phyloP scores from a whole-genome alignment of 1,140 invertebrate genomes.

The Aphaenogaster rudis region DNA sequence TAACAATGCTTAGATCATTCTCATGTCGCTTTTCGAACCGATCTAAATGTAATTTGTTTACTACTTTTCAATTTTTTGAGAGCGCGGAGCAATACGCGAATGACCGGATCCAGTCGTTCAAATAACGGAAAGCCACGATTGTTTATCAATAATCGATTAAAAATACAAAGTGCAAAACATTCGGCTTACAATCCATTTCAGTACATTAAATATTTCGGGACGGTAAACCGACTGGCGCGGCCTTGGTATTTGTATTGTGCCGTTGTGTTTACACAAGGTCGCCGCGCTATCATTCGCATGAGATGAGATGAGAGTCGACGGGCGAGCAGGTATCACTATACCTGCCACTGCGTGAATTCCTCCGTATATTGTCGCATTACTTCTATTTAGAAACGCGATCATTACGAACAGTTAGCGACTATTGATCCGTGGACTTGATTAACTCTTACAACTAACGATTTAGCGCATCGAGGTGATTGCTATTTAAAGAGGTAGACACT shows the following conservation, averaged over 20 bases:
- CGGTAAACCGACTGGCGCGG: background rate
- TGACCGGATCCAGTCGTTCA: background rate
- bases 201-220: constrained; percentile 10
- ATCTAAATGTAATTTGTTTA: background rate
- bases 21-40: background rate
- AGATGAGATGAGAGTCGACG: background rate
- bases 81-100: background rate
- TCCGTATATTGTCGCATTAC: background rate
- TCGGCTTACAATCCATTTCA: constrained; percentile 13
- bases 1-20: background rate
- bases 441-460: background rate
- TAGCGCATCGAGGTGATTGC: background rate
- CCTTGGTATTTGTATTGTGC: constrained; percentile 1
- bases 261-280: background rate
- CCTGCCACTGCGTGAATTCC: background rate
- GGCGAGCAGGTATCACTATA: background rate
- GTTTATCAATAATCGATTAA: background rate
- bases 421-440: background rate
- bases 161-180: background rate
- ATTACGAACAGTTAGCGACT: background rate
- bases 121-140: background rate
- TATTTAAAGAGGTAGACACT: background rate
- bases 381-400: background rate
- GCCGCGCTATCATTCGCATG: background rate
- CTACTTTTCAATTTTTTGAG: background rate